Evolutionary conservation across 2,888 invertebrate species (phyloP).

Genomic region (Campoplex nolae): DNA sequence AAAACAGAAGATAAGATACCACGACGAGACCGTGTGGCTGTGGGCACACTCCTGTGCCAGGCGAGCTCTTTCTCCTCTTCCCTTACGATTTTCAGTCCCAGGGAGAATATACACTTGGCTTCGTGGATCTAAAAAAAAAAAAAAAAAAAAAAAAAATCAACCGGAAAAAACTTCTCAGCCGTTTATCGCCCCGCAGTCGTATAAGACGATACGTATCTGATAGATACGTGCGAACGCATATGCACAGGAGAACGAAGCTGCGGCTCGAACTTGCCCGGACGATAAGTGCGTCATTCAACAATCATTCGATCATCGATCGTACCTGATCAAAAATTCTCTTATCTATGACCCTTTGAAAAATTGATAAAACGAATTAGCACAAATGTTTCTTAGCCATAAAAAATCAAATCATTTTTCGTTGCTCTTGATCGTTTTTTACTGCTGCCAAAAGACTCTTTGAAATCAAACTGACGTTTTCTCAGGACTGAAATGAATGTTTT

Average conservation of each 20-base stretch:
- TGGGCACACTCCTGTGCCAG: slow-evolving; percentile 25
- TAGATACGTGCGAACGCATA: neutral
- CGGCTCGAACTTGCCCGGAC: neutral
- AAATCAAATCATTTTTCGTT: neutral
- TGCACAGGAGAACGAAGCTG: neutral
- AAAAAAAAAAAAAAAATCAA: neutral
- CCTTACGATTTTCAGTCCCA: neutral
- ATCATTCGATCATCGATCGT: neutral
- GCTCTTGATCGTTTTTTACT: neutral
- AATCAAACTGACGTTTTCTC: no score
- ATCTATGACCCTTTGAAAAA: neutral
- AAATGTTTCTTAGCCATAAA: neutral
- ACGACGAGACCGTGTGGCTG: slow-evolving; percentile 43
- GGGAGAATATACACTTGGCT: neutral
- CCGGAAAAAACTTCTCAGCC: neutral
- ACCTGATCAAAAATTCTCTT: neutral
- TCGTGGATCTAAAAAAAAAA: neutral
- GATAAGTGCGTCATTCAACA: neutral
- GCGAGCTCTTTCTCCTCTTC: slow-evolving; percentile 25
- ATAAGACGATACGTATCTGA: neutral
- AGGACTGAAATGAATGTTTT: no score
- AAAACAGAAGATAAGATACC: slow-evolving; percentile 57
- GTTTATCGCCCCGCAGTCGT: slow-evolving; percentile 19
- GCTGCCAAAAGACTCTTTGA: no score
- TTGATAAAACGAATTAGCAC: neutral